phyloP scores from a whole-genome alignment of 2,113 vertebrate genomes.

The Empidonax traillii region DNA sequence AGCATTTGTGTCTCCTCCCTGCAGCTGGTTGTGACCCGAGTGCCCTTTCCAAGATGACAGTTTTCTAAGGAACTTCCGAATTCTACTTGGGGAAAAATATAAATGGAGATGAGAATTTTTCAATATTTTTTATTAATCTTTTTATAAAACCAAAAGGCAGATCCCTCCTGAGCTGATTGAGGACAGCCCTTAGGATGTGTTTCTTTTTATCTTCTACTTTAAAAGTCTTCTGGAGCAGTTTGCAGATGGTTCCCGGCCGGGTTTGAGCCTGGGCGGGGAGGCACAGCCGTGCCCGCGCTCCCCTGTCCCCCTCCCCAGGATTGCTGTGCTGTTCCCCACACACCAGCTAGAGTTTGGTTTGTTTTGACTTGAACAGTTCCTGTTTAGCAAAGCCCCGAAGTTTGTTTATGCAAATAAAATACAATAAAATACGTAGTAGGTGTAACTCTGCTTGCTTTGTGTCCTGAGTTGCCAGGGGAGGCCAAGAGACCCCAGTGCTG shows the following conservation, averaged over 20 bases:
- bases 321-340: conserved; percentile 56
- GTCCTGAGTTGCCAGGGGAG: neutral
- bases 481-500: neutral
- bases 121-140: conserved; percentile 84
- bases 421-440: conserved; percentile 71
- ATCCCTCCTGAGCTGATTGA: conserved; percentile 61
- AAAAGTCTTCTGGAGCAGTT: conserved; percentile 12
- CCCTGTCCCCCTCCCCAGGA: conserved; percentile 25
- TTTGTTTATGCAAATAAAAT: conserved; percentile 82
- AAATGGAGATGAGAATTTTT: conserved; percentile 76
- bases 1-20: conserved; percentile 55
- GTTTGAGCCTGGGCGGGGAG: neutral
- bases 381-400: conserved; percentile 69
- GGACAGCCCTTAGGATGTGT: conserved; percentile 23
- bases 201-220: conserved; percentile 55
- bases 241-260: neutral
- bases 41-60: conserved; percentile 68
- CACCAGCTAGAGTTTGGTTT: conserved; percentile 73
- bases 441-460: conserved; percentile 49
- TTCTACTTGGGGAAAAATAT: conserved; percentile 71
- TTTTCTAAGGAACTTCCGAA: conserved; percentile 79
- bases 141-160: conserved; percentile 75
- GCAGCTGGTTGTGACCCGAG: conserved; percentile 62
- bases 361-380: conserved; percentile 74
- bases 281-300: neutral